A percentile compares a stretch with the other conserved stretches of the same genome.
These are phyloP conservation scores for Graptemys geographica DNA, from an alignment of 2,797 vertebrate species.

Conservation along the genomic window DNA sequence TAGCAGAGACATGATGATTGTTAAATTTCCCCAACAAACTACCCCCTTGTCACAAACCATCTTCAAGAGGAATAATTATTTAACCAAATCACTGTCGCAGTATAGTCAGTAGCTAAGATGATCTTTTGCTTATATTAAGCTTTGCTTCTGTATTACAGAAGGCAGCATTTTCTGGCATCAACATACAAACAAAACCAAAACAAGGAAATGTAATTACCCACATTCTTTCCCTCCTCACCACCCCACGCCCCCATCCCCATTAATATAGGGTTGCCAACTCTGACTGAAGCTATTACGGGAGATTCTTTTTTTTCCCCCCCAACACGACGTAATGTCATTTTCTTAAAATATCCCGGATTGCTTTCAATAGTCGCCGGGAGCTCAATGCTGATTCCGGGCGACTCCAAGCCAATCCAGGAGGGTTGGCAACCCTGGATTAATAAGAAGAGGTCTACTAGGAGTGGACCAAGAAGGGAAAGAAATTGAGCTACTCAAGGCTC, in stretches of 20 bases:
- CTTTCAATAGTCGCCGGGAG: no score
- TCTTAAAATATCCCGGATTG: no score
- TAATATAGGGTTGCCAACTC: no score
- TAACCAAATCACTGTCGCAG: not conserved
- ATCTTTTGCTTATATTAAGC: not conserved
- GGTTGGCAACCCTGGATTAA: not conserved
- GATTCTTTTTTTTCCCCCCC: no score
- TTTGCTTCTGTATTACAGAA: not conserved
- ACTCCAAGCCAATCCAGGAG: no score
- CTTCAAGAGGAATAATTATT: not conserved
- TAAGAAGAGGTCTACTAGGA: conserved; percentile 40
- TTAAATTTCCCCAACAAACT: conserved; percentile 15
- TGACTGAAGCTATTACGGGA: no score
- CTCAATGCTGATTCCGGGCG: no score
- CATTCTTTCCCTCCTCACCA: fast-evolving
- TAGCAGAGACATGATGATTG: conserved; percentile 27
- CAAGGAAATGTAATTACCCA: not conserved
- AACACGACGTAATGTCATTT: no score
- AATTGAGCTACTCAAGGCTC: not conserved
- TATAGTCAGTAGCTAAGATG: conserved; percentile 3
- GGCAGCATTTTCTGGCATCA: not conserved
- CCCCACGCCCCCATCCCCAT: no score
- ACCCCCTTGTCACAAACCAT: not conserved
- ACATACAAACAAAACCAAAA: conserved; percentile 10
- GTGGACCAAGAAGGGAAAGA: conserved; percentile 47